Percentiles rank a stretch among this genome's conserved stretches.
Conservation (phyloP, 2,113 vertebrate genomes). For the Cyanoderma ruficeps region DNA sequence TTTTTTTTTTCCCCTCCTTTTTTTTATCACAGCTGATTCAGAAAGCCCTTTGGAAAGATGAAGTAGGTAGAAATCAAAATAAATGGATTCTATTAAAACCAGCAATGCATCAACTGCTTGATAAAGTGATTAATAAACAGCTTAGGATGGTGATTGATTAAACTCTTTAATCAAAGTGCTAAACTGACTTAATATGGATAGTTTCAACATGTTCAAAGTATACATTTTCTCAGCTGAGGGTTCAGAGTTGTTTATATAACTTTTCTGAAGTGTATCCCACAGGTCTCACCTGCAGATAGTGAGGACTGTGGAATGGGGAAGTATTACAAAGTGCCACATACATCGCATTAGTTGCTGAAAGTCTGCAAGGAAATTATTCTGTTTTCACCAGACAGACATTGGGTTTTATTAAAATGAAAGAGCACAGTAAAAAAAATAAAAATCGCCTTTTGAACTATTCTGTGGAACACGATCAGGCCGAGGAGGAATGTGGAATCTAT, state of each 20-base stretch:
- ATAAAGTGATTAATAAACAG: slow-evolving; percentile 99
- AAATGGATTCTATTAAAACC: slow-evolving; percentile 99
- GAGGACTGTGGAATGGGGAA: slow-evolving; percentile 50
- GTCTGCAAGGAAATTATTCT: slow-evolving; percentile 33
- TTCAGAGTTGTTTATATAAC: slow-evolving; percentile 77
- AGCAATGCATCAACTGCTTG: slow-evolving; percentile 99
- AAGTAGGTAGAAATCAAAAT: slow-evolving; percentile 99
- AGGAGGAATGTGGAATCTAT: not conserved
- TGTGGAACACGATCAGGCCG: not conserved
- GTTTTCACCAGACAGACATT: not conserved
- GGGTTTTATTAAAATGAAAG: not conserved
- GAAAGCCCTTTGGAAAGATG: slow-evolving; percentile 93
- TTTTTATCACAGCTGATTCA: slow-evolving; percentile 95
- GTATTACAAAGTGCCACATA: slow-evolving; percentile 54
- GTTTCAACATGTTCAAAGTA: slow-evolving; percentile 84
- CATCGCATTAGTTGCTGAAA: slow-evolving; percentile 12
- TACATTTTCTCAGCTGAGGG: slow-evolving; percentile 75
- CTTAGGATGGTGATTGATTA: slow-evolving; percentile 98
- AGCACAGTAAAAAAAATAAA: not conserved
- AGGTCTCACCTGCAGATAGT: slow-evolving; percentile 70
- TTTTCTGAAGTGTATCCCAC: slow-evolving; percentile 76
- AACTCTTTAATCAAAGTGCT: slow-evolving; percentile 99
- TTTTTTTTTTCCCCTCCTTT: not conserved
- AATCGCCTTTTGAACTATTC: not conserved
- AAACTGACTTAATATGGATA: slow-evolving; percentile 89